phyloP scores from a whole-genome alignment of 2,113 vertebrate genomes.

The Hippolais icterina region DNA sequence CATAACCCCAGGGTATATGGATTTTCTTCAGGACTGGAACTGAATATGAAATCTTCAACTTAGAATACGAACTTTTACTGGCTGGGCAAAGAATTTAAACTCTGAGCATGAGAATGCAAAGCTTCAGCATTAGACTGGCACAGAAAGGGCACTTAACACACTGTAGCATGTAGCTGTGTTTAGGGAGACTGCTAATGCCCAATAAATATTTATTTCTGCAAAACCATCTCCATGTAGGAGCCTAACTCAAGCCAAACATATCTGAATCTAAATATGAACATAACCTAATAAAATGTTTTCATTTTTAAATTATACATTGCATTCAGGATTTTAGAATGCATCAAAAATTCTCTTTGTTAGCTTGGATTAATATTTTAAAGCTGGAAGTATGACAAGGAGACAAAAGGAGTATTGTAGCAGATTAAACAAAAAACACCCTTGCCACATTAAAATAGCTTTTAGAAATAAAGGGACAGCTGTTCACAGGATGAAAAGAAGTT shows the following conservation, averaged over 20 bases:
- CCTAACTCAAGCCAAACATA: conserved; percentile 33
- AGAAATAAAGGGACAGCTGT: background rate
- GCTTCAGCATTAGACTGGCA: background rate
- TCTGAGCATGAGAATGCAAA: background rate
- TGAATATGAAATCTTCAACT: background rate
- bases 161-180: background rate
- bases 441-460: background rate
- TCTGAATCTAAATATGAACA: conserved; percentile 12
- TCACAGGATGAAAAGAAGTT: background rate
- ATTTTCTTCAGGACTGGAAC: background rate
- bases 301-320: conserved; percentile 10
- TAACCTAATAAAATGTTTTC: conserved; percentile 21
- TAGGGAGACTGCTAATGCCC: conserved; percentile 21
- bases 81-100: background rate
- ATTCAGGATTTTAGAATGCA: background rate
- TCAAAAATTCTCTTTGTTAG: conserved; percentile 23
- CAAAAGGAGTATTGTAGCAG: conserved; percentile 1
- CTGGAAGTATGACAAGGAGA: conserved; percentile 7
- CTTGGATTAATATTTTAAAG: conserved; percentile 38
- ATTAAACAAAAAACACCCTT: background rate
- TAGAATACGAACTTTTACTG: background rate
- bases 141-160: background rate
- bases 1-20: background rate
- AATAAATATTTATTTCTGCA: conserved; percentile 53
- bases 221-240: conserved; percentile 15